Percentiles rank a stretch among this genome's conserved stretches.
Evolutionary conservation across 2,888 invertebrate genomes (phyloP).

Genomic region (Rhagonycha lutea): DNA sequence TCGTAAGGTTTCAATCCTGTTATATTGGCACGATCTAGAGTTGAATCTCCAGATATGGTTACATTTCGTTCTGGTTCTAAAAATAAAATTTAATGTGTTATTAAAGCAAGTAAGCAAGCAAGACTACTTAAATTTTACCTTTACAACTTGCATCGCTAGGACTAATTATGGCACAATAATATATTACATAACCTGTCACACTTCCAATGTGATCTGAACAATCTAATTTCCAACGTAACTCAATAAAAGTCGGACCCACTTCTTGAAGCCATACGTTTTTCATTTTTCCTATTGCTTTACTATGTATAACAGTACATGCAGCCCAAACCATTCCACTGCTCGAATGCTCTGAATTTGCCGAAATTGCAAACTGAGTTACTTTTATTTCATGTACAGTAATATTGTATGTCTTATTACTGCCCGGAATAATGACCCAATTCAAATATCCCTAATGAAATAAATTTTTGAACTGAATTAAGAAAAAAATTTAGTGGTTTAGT

Average conservation of each 20-base stretch:
- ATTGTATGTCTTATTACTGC: slow-evolving; percentile 58
- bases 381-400: slow-evolving; percentile 64
- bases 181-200: slow-evolving; percentile 74
- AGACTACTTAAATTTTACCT: slow-evolving; percentile 39
- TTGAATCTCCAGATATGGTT: slow-evolving; percentile 56
- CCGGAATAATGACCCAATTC: slow-evolving; percentile 62
- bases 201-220: slow-evolving; percentile 74
- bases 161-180: slow-evolving; percentile 69
- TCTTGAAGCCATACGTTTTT: slow-evolving; percentile 60
- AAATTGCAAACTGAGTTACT: slow-evolving; percentile 78
- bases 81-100: background rate
- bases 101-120: background rate
- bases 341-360: slow-evolving; percentile 69
- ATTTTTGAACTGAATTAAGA: background rate
- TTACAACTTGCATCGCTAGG: slow-evolving; percentile 62
- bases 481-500: background rate
- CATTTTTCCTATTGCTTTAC: slow-evolving; percentile 59
- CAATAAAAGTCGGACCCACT: slow-evolving; percentile 60
- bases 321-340: slow-evolving; percentile 90
- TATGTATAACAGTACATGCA: slow-evolving; percentile 67
- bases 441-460: slow-evolving; percentile 59
- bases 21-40: slow-evolving; percentile 62
- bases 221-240: slow-evolving; percentile 76
- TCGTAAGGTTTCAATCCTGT: slow-evolving; percentile 72
- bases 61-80: slow-evolving; percentile 48